Evolutionary conservation across 2,888 invertebrate genomes (phyloP).

Genomic region (Eristalinus sepulchralis): DNA sequence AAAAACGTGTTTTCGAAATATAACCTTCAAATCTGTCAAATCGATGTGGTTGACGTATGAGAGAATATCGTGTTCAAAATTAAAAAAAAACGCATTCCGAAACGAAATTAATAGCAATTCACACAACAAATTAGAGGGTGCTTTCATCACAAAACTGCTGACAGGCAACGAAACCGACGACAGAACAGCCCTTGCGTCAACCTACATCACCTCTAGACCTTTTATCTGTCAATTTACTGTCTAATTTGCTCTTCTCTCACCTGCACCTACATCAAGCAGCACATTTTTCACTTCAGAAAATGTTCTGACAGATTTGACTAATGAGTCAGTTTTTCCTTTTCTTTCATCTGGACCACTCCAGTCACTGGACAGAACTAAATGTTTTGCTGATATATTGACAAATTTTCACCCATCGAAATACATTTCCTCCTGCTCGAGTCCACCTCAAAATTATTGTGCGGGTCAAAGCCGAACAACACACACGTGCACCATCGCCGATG

Average conservation of each 20-base stretch:
- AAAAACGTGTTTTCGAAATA: too few relatives aligned
- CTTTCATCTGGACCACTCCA: background rate
- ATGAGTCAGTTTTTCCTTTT: background rate
- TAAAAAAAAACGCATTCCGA: too few relatives aligned
- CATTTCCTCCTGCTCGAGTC: background rate
- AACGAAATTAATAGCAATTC: too few relatives aligned
- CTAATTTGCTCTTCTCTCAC: background rate
- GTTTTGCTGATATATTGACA: background rate
- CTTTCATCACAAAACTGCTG: too few relatives aligned
- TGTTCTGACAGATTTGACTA: background rate
- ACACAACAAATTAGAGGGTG: too few relatives aligned
- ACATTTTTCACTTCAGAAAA: background rate
- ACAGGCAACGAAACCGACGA: too few relatives aligned
- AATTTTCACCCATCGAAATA: background rate
- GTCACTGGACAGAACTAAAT: background rate
- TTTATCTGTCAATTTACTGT: background rate
- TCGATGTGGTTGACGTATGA: too few relatives aligned
- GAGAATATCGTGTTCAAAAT: too few relatives aligned
- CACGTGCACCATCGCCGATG: background rate
- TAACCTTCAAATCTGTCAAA: too few relatives aligned
- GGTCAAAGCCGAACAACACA: background rate
- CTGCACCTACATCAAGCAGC: background rate
- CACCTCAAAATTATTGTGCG: background rate
- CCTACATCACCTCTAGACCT: background rate
- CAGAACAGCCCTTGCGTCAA: background rate